Percentiles rank a stretch among this genome's conserved stretches.
Conservation (phyloP, 2,797 vertebrate species). For the Trachurus trachurus region DNA sequence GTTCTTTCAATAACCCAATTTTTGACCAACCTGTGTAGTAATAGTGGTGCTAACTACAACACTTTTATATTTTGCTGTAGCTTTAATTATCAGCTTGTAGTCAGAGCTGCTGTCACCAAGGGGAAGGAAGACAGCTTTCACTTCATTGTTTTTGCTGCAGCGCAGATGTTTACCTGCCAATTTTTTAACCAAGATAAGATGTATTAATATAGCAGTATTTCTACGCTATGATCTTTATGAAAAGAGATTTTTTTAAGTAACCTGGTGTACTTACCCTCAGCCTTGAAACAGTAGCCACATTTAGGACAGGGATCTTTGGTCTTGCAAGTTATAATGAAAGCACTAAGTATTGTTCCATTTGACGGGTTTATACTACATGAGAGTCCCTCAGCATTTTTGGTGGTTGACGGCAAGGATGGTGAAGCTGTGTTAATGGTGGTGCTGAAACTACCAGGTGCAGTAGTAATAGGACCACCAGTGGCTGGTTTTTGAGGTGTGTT, state of each 20-base stretch:
- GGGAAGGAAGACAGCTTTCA: conserved; percentile 88
- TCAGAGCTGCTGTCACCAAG: conserved; percentile 81
- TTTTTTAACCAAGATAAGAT: conserved; percentile 3
- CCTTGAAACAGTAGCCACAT: conserved; percentile 88
- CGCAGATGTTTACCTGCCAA: conserved; percentile 85
- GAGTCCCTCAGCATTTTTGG: conserved; percentile 36
- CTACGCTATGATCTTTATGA: no score
- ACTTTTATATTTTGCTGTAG: conserved; percentile 72
- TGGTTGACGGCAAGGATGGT: not conserved
- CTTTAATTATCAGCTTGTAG: conserved; percentile 78
- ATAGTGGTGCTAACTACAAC: conserved; percentile 69
- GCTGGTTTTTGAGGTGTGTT: no score
- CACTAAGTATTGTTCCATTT: conserved; percentile 83
- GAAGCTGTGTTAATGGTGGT: not conserved
- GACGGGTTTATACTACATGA: conserved; percentile 79
- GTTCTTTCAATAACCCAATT: not conserved
- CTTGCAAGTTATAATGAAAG: conserved; percentile 86
- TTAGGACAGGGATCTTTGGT: conserved; percentile 37
- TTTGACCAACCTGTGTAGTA: conserved; percentile 80
- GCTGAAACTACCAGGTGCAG: not conserved
- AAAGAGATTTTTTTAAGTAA: not conserved
- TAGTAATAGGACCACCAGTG: not conserved
- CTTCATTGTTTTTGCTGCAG: conserved; percentile 79
- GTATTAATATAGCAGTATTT: not conserved
- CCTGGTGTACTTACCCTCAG: conserved; percentile 57